Evolutionary conservation across 2,888 invertebrate genomes (phyloP).

Genomic region (Ormyrus rosae): DNA sequence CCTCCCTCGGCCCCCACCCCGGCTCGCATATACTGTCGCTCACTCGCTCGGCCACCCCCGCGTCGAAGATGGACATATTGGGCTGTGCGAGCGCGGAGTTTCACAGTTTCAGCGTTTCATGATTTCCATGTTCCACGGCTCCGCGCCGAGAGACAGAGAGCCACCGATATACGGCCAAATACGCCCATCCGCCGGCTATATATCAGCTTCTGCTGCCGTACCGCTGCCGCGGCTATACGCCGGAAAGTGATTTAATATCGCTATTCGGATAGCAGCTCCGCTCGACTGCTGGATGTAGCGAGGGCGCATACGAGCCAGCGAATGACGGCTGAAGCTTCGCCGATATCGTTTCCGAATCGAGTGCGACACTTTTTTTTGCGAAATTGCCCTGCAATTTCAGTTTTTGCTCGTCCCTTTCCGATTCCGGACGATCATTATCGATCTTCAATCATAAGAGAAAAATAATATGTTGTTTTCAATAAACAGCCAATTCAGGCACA

Average conservation of each 20-base stretch:
- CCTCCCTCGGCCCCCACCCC: slow-evolving; percentile 53
- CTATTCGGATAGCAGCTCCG: slow-evolving; percentile 7
- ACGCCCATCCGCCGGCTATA: slow-evolving; percentile 50
- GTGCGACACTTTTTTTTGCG: neutral
- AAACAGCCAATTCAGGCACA: no score
- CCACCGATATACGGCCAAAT: slow-evolving; percentile 29
- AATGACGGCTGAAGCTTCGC: slow-evolving; percentile 40
- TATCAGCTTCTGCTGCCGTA: slow-evolving; percentile 21
- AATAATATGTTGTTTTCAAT: no score
- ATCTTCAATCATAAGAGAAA: no score
- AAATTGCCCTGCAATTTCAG: no score
- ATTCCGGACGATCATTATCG: no score
- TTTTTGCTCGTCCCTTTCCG: no score
- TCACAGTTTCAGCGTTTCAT: slow-evolving; percentile 58
- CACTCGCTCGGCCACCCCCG: slow-evolving; percentile 20
- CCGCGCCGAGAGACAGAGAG: slow-evolving; percentile 14
- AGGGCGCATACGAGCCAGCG: slow-evolving; percentile 5
- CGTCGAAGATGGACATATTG: slow-evolving; percentile 74
- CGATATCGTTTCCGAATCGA: slow-evolving; percentile 19
- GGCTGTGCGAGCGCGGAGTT: slow-evolving; percentile 54
- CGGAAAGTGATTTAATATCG: slow-evolving; percentile 55
- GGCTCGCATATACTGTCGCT: slow-evolving; percentile 48
- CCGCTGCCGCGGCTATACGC: slow-evolving; percentile 3
- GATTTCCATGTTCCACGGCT: slow-evolving; percentile 58
- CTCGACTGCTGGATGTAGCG: neutral